A percentile compares a stretch with the other conserved stretches of the same genome.
Evolutionary conservation across 2,797 vertebrate genomes (phyloP).

Genomic region (Sciurus carolinensis): DNA sequence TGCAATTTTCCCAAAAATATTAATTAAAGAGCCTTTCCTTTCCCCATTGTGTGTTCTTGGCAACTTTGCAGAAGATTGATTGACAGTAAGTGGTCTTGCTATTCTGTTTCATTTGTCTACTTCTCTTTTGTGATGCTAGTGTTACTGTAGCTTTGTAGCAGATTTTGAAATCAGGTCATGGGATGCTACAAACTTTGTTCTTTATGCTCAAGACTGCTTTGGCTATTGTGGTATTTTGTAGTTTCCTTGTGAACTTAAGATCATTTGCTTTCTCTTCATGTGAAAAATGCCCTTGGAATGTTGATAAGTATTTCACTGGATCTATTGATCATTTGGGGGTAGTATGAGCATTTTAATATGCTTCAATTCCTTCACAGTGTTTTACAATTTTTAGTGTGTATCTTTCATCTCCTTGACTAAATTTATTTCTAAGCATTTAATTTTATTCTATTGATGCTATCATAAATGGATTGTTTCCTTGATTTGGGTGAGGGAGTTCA

Average conservation of each 20-base stretch:
- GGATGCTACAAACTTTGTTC: not conserved
- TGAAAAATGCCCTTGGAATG: not conserved
- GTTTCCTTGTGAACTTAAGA: not conserved
- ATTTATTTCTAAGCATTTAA: not conserved
- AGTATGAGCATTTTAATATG: not conserved
- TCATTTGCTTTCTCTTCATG: not conserved
- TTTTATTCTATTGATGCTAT: not conserved
- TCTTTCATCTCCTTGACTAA: not conserved
- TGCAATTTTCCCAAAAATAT: not conserved
- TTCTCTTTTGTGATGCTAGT: not conserved
- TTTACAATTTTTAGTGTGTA: not conserved
- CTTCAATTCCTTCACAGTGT: not conserved
- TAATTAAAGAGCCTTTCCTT: not conserved
- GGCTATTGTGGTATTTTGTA: not conserved
- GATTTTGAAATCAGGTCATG: not conserved
- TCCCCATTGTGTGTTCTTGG: not conserved
- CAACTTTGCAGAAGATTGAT: not conserved
- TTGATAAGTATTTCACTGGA: not conserved
- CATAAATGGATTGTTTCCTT: not conserved
- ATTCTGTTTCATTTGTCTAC: not conserved
- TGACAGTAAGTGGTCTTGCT: not conserved
- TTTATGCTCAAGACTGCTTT: not conserved
- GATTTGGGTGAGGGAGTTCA: not conserved
- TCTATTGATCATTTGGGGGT: not conserved
- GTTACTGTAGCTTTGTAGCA: not conserved